phyloP scores from a whole-genome alignment of 2,797 vertebrate species.

The Hirundo rustica region DNA sequence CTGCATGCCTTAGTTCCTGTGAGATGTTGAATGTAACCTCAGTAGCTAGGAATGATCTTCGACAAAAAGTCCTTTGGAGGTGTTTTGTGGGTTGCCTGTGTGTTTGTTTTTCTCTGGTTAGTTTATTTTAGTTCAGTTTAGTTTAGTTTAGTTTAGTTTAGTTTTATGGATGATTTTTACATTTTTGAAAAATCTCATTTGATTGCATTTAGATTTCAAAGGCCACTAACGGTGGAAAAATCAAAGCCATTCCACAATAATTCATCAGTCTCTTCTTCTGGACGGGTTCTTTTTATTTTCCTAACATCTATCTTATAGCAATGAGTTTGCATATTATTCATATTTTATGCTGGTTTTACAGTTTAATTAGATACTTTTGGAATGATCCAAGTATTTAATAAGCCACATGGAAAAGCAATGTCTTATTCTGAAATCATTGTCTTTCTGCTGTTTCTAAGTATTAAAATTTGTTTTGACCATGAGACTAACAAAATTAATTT shows the following conservation, averaged over 20 bases:
- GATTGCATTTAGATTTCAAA: not conserved
- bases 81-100: not conserved
- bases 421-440: not conserved
- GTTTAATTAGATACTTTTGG: not conserved
- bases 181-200: not conserved
- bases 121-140: not conserved
- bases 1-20: not conserved
- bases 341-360: not conserved
- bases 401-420: not conserved
- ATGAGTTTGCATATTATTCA: not conserved
- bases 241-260: not conserved
- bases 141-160: not conserved
- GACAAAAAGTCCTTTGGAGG: not conserved
- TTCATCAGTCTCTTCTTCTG: not conserved
- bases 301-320: not conserved
- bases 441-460: not conserved
- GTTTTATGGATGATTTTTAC: not conserved
- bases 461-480: not conserved
- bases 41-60: not conserved
- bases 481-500: not conserved
- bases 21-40: not conserved
- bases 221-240: not conserved
- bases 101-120: not conserved
- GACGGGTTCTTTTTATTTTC: not conserved
- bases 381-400: not conserved